Base-by-base conservation (phyloP, 2,113 vertebrate species). In the Dicentrarchus labrax region DNA sequence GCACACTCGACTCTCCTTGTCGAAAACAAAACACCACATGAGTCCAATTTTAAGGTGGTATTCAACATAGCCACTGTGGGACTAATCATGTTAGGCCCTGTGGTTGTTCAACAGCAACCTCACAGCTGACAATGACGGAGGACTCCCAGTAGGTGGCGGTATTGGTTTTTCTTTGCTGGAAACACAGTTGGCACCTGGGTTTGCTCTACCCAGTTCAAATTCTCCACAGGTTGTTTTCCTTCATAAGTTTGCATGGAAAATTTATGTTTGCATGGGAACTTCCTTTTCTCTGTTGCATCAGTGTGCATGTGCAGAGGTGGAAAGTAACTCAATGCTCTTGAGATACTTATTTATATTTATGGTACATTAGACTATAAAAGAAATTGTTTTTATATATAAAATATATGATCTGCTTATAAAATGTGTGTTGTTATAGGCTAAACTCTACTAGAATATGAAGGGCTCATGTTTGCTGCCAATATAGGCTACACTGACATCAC, bases 131-230 rank as follows among this genome's bases (percentile, higher is more conserved):
- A 61, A 56, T 73, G 48, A 41, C 17, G 4, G 22, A 5, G 17
- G 1, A 13, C 21, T 13, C 0, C 88, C 89, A 86, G 72, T 57
- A 92, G 91, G 61, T 83, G 90, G 90, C 61, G 86, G 53, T 72
- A 80, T 24, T 78, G 36, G 17, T 8, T 41, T 17, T 39, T 39
- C 22, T 66, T 22, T 59, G 5, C 15, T 22, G n/a, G 39, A 38
- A 50, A 51, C 30, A 5, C 61, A 65, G 2, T 24, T 3, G 10
- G 3, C 16, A 69, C 53, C 22, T 2, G 3, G 41, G 19, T 61
- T 15, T 21, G 47, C 19, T 30, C 16, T 4, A 1, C 36, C 16
- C 21, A 50, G 30, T 51, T n/a, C 4, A 62, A 0, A 16, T 45
- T 8, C 13, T 56, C 13, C 41, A 56, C 39, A 43, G 9, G 48